phyloP scores from a whole-genome alignment of 2,113 vertebrate species.

The Megaceryle torquata region DNA sequence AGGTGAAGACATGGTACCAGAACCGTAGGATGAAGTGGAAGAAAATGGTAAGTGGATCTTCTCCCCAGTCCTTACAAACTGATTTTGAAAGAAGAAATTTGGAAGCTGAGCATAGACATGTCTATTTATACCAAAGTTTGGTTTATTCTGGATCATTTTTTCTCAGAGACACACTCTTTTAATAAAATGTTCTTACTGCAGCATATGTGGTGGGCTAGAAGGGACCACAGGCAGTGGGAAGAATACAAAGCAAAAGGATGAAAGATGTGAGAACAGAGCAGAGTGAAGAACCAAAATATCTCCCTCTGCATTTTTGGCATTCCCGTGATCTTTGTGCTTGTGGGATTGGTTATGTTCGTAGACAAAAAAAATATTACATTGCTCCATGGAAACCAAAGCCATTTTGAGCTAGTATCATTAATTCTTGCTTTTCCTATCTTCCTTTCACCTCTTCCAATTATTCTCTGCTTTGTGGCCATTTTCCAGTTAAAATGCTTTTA shows the following conservation, averaged over 20 bases:
- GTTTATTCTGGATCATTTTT: background rate
- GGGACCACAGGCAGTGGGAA: background rate
- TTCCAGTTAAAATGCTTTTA: background rate
- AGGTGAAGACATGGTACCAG: conserved; percentile 99
- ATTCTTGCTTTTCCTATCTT: background rate
- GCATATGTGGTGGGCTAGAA: background rate
- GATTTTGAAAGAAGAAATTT: background rate
- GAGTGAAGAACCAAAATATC: background rate
- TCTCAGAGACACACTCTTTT: background rate
- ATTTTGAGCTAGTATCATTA: background rate
- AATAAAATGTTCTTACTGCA: background rate
- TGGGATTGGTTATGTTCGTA: background rate
- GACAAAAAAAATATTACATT: background rate
- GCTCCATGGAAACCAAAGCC: background rate
- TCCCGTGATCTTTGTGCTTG: background rate
- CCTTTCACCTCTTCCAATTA: background rate
- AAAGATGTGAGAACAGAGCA: background rate
- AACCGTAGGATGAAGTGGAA: conserved; percentile 99
- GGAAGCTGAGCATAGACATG: background rate
- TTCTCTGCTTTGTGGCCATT: background rate
- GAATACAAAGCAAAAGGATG: background rate
- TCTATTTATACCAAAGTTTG: background rate
- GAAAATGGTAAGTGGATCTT: conserved; percentile 87
- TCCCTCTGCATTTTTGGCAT: background rate
- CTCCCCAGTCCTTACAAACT: background rate